Evolutionary conservation across 2,888 invertebrate genomes (phyloP), one percentile per base, ranked within the genome.

Genomic region (Invenusta paracnida): DNA sequence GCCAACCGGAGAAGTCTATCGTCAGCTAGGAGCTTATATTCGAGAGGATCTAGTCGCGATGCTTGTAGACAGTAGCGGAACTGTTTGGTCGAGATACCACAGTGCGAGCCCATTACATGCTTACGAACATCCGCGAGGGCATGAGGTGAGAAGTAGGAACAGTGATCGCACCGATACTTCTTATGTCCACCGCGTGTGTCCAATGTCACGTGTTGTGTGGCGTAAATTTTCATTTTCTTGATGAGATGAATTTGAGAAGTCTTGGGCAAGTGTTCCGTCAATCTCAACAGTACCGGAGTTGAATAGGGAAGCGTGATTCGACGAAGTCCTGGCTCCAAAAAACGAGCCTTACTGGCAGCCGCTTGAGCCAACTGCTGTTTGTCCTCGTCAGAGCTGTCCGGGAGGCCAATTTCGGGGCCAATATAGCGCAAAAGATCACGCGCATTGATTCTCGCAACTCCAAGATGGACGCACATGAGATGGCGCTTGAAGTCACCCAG

Each of bases 401-500:
- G 17, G 17, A 48, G 11, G 48, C 11, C 48, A 17, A 48, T 48
- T 48, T 48, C 48, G 11, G 48, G 48, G 11, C 48, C 48, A 17
- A 48, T 48, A 17, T 48, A 48, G 17, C 48, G 48, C 11, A 48
- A 17, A 5, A 48, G 48, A 17, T 48, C 48, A 11, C 48, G 5
- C 11, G 48, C 48, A 17, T 48, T 48, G 17, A 48, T 48, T 48
- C 48, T 48, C 5, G 48, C 66, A 13, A 85, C 67, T 30, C 67
- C 85, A 5, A 85, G 66, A 31, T 85, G 85, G 1, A 85, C 85
- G 23, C 48, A 66, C 0, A 85, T 27, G 31, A 86, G 67, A 67
- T 86, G 86, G 23, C 86, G 86, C n/a, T 86, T 86, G 25, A 86
- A 86, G 67, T 86, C 86, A n/a, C 86, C 86, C 1, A 86, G 29